Evolutionary conservation across 2,888 invertebrate species (phyloP).

Genomic region (Blera fallax): DNA sequence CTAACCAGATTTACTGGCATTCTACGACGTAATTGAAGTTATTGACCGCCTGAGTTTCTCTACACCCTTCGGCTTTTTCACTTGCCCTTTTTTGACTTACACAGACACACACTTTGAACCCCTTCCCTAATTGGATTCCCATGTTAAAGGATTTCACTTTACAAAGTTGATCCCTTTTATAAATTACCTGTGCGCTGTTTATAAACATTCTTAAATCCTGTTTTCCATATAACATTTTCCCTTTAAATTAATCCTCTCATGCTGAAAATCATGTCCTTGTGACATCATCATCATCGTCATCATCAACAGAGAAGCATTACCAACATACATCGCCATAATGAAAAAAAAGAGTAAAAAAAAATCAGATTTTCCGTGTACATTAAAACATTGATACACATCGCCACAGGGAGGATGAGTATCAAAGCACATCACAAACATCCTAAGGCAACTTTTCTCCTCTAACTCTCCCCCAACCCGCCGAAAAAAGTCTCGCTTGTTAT

Average conservation of each 20-base stretch:
- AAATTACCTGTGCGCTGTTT: conserved; percentile 18
- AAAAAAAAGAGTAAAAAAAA: neutral
- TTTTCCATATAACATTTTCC: neutral
- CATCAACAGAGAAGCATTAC: neutral
- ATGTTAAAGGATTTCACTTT: conserved; percentile 20
- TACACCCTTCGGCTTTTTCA: neutral
- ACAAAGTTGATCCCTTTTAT: conserved; percentile 1
- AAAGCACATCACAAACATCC: conserved; percentile 12
- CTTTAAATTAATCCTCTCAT: conserved; percentile 31
- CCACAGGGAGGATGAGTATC: neutral
- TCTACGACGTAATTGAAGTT: neutral
- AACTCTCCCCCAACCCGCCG: neutral
- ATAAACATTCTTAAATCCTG: neutral
- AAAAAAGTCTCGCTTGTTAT: neutral
- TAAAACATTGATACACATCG: conserved; percentile 18
- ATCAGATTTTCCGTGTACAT: conserved; percentile 15
- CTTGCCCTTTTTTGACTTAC: neutral
- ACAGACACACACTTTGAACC: neutral
- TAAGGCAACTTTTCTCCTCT: conserved; percentile 27
- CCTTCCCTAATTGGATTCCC: conserved; percentile 30
- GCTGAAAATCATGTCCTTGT: conserved; percentile 48
- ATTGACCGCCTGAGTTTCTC: neutral
- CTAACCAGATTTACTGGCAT: neutral
- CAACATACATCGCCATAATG: neutral
- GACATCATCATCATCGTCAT: conserved; percentile 36